Evolutionary conservation across 2,113 vertebrate species (phyloP).

Genomic region (Apaloderma vittatum): DNA sequence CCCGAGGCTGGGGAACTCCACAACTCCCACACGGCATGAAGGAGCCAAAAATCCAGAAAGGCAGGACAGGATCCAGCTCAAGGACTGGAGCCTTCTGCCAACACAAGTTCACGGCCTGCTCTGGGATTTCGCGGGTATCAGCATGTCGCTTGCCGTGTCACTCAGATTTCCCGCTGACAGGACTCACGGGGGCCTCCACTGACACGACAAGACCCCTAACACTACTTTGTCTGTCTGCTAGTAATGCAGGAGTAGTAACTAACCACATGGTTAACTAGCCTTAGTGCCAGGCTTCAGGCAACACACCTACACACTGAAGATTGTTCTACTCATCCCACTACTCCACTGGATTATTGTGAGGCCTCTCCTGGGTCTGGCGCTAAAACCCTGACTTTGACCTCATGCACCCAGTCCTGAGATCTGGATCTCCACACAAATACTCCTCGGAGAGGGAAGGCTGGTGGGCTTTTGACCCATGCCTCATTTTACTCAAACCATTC

Average conservation of each 20-base stretch:
- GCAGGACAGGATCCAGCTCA: background rate
- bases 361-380: background rate
- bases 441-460: background rate
- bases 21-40: background rate
- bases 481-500: background rate
- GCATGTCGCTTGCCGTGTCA: fast-evolving
- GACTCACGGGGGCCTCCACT: background rate
- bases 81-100: background rate
- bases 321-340: background rate
- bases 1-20: background rate
- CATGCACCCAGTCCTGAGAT: background rate
- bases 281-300: background rate
- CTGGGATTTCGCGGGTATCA: background rate
- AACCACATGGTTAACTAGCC: background rate
- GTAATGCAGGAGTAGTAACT: background rate
- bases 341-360: background rate
- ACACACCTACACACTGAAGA: background rate
- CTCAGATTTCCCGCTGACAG: background rate
- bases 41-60: background rate
- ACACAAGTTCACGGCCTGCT: background rate
- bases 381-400: background rate
- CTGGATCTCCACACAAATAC: background rate
- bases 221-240: background rate
- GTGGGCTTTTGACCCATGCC: background rate
- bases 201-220: background rate